Percentiles rank a stretch among this genome's conserved stretches.
phyloP scores from a whole-genome alignment of 2,888 invertebrate species.

The Ophion costatus region DNA sequence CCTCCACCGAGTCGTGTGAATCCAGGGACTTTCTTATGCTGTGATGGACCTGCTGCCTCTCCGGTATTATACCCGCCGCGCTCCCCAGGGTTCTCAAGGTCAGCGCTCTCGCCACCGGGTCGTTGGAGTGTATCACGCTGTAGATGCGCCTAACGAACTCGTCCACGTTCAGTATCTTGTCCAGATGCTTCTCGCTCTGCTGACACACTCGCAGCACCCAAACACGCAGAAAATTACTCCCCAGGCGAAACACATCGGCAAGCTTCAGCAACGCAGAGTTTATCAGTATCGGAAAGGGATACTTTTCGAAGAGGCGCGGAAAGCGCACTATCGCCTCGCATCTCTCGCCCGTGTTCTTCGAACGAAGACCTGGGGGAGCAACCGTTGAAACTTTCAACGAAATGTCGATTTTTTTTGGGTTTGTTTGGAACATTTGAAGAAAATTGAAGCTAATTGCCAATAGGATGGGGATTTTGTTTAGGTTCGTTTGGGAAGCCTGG shows the following conservation, averaged over 20 bases:
- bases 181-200: constrained; percentile 97
- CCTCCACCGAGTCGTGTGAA: constrained; percentile 97
- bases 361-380: constrained; percentile 90
- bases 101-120: constrained; percentile 96
- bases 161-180: constrained; percentile 97
- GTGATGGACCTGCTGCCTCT: constrained; percentile 97
- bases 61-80: constrained; percentile 96
- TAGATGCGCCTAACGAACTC: constrained; percentile 96
- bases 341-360: constrained; percentile 96
- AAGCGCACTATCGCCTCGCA: constrained; percentile 98
- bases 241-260: constrained; percentile 96
- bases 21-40: constrained; percentile 95
- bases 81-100: constrained; percentile 95
- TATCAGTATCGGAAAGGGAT: constrained; percentile 98
- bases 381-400: constrained; percentile 14
- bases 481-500: constrained; percentile 85
- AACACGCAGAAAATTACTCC: constrained; percentile 95
- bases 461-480: too few relatives aligned
- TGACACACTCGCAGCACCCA: constrained; percentile 97
- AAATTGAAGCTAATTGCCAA: too few relatives aligned
- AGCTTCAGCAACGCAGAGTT: constrained; percentile 98
- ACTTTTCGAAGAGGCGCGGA: constrained; percentile 97
- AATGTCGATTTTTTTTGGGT: neutral
- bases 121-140: constrained; percentile 98
- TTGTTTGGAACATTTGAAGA: neutral